Evolutionary conservation across 2,888 invertebrate species (phyloP), one percentile per base, ranked within the genome.

Genomic region (Scaptomyza tumidula): DNA sequence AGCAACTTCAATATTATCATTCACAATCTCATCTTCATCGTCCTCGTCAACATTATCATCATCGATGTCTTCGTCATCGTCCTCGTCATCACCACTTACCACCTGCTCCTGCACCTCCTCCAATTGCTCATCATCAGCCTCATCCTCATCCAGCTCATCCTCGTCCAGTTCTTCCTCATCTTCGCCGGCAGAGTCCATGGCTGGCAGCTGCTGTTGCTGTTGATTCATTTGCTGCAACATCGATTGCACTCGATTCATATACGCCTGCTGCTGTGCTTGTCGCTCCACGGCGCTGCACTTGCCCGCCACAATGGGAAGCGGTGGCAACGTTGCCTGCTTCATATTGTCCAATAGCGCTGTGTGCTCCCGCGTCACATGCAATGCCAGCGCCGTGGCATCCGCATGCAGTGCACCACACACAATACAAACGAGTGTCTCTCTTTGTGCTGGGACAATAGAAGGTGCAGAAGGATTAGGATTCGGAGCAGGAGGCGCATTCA

Each of bases 401-500:
- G 86, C 88, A 68, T 91, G 91, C 54, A 91, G 64, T 0, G 89
- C 85, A 1, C 91, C 91, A 50, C 92, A 92, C 0, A 91, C 91
- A 44, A 92, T 92, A 56, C 92, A 92, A 3, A 91, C 79, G 11
- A 91, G 65, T 0, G 88, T 89, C 64, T 90, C 90, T 31, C 78
- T 77, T 0, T 78, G 59, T 45, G 61, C 50, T 7, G 41, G 14
- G 4, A 11, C 10, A 24, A 11, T 37, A 52, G 52, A 19, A 35
- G n/a, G 10, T n/a, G 11, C 7, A 11, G 7, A n/a, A 16, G 14
- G 14, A 27, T 14, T 11, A 6, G 24, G 35, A 24, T 14, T 4
- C 1, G 29, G 29, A 14, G 66, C 62, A 6, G 69, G 53, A 19
- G 61, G 54, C 33, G 78, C 74, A 16, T 73, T 79, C 43, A 81